Conservation (phyloP, 2,113 vertebrate genomes). For the Gallinago media region DNA sequence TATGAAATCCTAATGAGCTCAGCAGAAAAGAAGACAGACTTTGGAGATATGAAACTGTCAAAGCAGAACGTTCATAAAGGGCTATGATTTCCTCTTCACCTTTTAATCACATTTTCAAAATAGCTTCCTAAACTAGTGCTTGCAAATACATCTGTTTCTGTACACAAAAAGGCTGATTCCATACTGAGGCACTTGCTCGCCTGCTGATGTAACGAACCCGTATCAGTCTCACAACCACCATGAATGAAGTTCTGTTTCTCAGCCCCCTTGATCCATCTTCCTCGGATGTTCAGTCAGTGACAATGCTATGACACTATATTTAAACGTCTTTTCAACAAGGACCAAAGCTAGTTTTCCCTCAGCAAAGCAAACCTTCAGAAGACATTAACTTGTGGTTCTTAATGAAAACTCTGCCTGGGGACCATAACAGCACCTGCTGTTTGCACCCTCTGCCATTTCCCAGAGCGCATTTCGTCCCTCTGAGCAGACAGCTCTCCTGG, state of each 20-base stretch:
- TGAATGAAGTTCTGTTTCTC: neutral
- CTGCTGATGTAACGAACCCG: neutral
- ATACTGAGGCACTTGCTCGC: neutral
- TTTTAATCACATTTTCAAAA: neutral
- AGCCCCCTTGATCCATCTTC: neutral
- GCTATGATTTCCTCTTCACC: neutral
- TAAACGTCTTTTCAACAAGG: neutral
- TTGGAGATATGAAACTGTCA: slow-evolving; percentile 63
- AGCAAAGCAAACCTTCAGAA: neutral
- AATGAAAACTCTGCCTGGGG: neutral
- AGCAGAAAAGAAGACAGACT: slow-evolving; percentile 76
- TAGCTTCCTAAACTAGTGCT: neutral
- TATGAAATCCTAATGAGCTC: slow-evolving; percentile 81
- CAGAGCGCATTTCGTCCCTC: neutral
- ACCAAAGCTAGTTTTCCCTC: neutral
- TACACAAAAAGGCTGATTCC: neutral
- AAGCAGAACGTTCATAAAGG: neutral
- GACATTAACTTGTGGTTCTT: neutral
- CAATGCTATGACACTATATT: neutral
- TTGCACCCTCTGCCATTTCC: neutral
- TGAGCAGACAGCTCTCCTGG: neutral
- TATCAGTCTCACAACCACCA: neutral
- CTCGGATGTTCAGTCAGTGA: neutral
- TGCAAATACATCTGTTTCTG: neutral
- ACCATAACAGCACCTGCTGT: neutral